Evolutionary conservation across 2,888 invertebrate species (phyloP).

Genomic region (Cephus spinipes): DNA sequence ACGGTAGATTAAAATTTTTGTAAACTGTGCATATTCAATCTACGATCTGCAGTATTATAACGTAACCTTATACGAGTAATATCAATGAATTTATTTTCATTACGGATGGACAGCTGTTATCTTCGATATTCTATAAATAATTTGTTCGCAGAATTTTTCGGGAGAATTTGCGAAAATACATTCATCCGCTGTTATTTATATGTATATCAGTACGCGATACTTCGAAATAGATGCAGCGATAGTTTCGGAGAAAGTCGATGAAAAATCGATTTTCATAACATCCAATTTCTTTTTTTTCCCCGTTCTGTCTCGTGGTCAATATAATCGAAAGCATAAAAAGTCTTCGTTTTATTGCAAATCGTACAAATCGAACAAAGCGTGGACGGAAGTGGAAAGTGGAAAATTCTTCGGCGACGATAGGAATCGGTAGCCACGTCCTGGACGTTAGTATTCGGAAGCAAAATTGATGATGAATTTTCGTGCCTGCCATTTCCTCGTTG

Average conservation of each 20-base stretch:
- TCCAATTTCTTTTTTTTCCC: conserved; percentile 3
- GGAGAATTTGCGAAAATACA: conserved; percentile 43
- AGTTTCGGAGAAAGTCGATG: too few relatives aligned
- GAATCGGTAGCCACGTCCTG: too few relatives aligned
- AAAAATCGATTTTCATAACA: too few relatives aligned
- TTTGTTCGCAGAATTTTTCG: conserved; percentile 47
- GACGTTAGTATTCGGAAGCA: too few relatives aligned
- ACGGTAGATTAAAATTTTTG: too few relatives aligned
- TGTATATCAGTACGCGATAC: not conserved
- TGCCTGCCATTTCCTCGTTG: conserved; percentile 57
- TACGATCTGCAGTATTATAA: too few relatives aligned
- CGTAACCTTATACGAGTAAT: too few relatives aligned
- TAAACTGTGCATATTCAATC: too few relatives aligned
- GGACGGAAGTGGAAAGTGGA: not conserved
- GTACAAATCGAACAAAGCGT: not conserved
- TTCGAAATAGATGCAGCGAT: too few relatives aligned
- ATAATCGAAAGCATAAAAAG: not conserved
- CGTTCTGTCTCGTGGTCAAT: conserved; percentile 13
- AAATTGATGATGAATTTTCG: conserved; percentile 35
- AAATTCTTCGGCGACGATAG: too few relatives aligned
- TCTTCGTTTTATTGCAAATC: not conserved
- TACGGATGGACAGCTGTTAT: too few relatives aligned
- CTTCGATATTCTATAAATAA: conserved; percentile 43
- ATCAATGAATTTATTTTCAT: too few relatives aligned
- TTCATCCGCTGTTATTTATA: conserved; percentile 22